Evolutionary conservation across 2,113 vertebrate species (phyloP), one percentile per base, ranked within the genome.

Genomic region (Cheilinus undulatus): DNA sequence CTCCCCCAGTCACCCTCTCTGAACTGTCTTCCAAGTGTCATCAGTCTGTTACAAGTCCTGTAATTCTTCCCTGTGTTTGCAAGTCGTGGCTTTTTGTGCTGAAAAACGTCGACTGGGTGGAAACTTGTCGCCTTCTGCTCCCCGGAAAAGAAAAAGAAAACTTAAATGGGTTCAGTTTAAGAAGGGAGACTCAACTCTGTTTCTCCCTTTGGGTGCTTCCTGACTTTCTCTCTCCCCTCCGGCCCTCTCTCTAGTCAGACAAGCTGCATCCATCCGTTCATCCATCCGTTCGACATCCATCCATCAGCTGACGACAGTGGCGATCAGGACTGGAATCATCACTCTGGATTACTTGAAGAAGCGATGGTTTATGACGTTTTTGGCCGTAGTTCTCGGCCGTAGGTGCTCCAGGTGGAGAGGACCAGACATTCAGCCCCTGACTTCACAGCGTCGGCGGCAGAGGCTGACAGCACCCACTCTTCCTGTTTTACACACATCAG

Each of bases 331-430:
- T 87, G 90, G 78, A 88, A 87, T 88, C 80, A 73, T 70, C 86
- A 27, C 84, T 91, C 88, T 76, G 82, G 79, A 92, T 85, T 93
- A 93, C 93, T 93, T 93, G 92, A 93, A 92, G 80, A 83, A 75
- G 62, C 51, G 53, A 65, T 54, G 80, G 62, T 62, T 51, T 14
- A 13, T 40, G 54, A n/a, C 65, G 56, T 62, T 69, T 56, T 40
- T 15, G 38, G 62, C 73, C 46, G 65, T 40, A 24, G 14, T 46
- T 43, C 40, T 71, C 60, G 52, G 71, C 60, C 30, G 46, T 45
- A 65, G 84, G 84, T 68, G 83, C 83, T 87, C 60, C 36, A 64
- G 69, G 45, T 57, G 76, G 49, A 63, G 71, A 51, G 70, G 67
- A 56, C 22, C 61, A 58, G 60, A 43, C 69, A 3, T 51, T 67